Evolutionary conservation across 1,140 invertebrate species (phyloP), one percentile per base, ranked within the genome.

Genomic region (Brachionus rubens): DNA sequence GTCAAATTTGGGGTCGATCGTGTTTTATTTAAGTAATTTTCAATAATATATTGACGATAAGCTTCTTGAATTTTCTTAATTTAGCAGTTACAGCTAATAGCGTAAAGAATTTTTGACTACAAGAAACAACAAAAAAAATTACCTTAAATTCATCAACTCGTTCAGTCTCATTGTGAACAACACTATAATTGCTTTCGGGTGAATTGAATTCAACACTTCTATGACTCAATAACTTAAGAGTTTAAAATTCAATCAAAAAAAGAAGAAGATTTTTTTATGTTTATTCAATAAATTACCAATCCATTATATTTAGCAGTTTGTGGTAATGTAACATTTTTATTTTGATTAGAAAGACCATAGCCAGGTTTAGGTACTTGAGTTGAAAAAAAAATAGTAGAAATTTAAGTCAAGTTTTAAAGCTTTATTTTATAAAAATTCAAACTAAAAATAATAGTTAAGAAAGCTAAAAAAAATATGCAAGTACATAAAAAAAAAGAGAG

Each of bases 291-390:
- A 83, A 54, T 19, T 83, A 40, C 78, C 80, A 47, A 81, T 81
- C 65, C 56, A n/a, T 26, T 52, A 26, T 36, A 30, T n/a, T 28
- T 48, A 50, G 28, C 24, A n/a, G 68, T 28, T n/a, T 72, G 30
- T 36, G 68, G 68, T 41, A 72, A 54, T 50, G 68, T 50, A 24
- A 36, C 68, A 33, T 36, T 19, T 36, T 54, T 48, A 40, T 36
- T 50, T 40, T 16, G 26, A 26, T 50, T 72, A 41, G 68, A 48
- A 4, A 77, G 46, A 36, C 76, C 76, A 26, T 77, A 77, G 33
- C 76, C 76, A 54, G 76, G 76, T 75, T 76, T 78, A 50, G 82
- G 81, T 62, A 82, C 62, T 67, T 80, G 78, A 79, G 82, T 62
- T 28, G 16, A 26, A 14, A 47, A 40, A n/a, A 21, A n/a, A 24